These are phyloP conservation scores for Ciconia stormi DNA, from an alignment of 2,113 vertebrate genomes.

Conservation along the genomic window DNA sequence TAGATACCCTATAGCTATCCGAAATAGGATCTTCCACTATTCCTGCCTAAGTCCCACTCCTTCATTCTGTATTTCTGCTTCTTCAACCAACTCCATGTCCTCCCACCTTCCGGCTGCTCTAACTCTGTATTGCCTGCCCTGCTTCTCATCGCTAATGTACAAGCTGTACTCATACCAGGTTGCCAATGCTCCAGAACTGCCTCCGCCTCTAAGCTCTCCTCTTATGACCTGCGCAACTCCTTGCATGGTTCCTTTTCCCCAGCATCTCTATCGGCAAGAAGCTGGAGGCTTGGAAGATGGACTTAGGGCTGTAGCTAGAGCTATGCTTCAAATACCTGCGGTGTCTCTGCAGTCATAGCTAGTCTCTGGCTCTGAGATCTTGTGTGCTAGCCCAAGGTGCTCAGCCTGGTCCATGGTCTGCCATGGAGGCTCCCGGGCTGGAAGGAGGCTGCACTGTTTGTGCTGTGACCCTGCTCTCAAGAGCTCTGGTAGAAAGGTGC, in stretches of 20 bases:
- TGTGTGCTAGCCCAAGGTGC: not conserved
- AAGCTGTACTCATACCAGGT: not conserved
- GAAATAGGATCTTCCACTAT: not conserved
- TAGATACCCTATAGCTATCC: not conserved
- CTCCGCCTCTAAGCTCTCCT: not conserved
- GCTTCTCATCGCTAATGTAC: not conserved
- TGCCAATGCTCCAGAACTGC: not conserved
- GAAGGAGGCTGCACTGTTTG: fast-evolving
- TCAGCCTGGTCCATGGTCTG: fast-evolving
- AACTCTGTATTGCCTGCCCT: not conserved
- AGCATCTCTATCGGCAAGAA: not conserved
- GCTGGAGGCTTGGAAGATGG: not conserved
- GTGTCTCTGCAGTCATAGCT: not conserved
- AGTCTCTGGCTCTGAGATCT: not conserved
- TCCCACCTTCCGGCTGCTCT: conserved; percentile 42
- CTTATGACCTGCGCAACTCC: not conserved
- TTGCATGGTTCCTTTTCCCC: not conserved
- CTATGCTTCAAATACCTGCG: not conserved
- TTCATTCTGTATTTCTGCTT: not conserved
- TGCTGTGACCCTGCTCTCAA: not conserved
- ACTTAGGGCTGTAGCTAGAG: not conserved
- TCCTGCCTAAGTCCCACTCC: not conserved
- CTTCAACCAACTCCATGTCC: not conserved
- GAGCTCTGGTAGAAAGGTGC: not conserved
- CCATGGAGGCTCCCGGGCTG: not conserved